These are phyloP conservation scores for Podiceps cristatus DNA, from an alignment of 2,113 vertebrate genomes.

Conservation along the genomic window DNA sequence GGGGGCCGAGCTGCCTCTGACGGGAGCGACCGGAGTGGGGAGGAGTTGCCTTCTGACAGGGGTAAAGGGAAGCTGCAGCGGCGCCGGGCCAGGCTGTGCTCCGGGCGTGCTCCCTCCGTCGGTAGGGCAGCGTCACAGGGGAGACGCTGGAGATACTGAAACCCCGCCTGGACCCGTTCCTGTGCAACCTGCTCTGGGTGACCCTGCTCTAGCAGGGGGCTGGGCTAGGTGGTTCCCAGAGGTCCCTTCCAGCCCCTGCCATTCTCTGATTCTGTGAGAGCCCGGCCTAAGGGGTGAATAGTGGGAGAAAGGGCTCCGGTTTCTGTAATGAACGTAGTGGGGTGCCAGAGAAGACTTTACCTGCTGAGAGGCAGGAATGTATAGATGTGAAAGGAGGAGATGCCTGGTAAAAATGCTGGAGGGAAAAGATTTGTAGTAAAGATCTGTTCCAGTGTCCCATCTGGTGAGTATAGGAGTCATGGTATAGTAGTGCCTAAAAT, in stretches of 20 bases:
- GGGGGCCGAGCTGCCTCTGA: neutral
- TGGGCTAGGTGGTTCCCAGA: too few relatives aligned
- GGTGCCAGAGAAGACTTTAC: neutral
- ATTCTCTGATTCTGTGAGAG: neutral
- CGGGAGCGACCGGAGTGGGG: neutral
- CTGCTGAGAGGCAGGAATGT: neutral
- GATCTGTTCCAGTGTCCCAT: neutral
- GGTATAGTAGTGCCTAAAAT: neutral
- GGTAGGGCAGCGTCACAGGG: neutral
- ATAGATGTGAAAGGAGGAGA: neutral
- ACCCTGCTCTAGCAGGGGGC: too few relatives aligned
- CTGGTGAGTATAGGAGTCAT: fast-evolving
- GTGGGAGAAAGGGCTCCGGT: neutral
- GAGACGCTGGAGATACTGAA: too few relatives aligned
- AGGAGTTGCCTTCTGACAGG: neutral
- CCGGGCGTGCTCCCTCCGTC: too few relatives aligned
- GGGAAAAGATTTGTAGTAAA: neutral
- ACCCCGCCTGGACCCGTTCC: too few relatives aligned
- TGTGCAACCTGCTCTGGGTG: too few relatives aligned
- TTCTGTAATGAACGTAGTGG: too few relatives aligned
- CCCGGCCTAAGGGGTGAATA: neutral
- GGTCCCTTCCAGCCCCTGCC: too few relatives aligned
- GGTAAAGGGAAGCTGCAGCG: neutral
- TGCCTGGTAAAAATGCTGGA: neutral
- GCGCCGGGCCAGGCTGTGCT: neutral